Base-by-base conservation (phyloP, 1,140 invertebrate species). In the Berghia stephanieae region DNA sequence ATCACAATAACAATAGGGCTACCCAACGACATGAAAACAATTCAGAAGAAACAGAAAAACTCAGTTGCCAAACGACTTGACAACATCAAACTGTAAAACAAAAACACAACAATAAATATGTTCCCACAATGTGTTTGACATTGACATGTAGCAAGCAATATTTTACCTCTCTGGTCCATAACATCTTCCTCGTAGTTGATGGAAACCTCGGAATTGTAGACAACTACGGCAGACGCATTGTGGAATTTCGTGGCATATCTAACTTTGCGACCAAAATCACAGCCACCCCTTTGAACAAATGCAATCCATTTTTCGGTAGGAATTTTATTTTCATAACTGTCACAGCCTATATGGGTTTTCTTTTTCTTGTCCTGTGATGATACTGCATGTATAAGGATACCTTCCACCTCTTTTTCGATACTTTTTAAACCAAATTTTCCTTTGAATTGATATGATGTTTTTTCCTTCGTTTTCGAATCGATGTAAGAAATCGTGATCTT, bases 201-300 rank as follows among this genome's bases (percentile, higher is more conserved):
- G n/a, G n/a, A n/a, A n/a, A n/a, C n/a, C n/a, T n/a, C n/a, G n/a
- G n/a, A n/a, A 71, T 79, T 81, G 46, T 81, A 81, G 44, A 80
- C 76, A 31, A 80, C 79, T 31, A 79, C 71, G 13, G 79, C 81
- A 18, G 79, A 79, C 2, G 81, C 81, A 55, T 82, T 82, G 63
- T 78, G 71, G 10, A 69, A 72, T 43, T 77, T 75, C 3, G 78
- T 76, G 0, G 81, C 81, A 21, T 75, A 34, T 74, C 71, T 77
- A 21, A 82, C 79, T 73, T 82, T 82, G 27, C 80, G 73, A 3
- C 60, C 57, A 52, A 82, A 82, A 3, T 52, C 38, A 52, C 81
- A 82, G 18, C 75, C 66, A 52, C 81, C 81, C 76, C 79, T 78
- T 68, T 74, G 71, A 5, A 82, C 75, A 16, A 82, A 27, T 27